phyloP scores from a whole-genome alignment of 1,140 invertebrate species.

The Kradibia gibbosae region DNA sequence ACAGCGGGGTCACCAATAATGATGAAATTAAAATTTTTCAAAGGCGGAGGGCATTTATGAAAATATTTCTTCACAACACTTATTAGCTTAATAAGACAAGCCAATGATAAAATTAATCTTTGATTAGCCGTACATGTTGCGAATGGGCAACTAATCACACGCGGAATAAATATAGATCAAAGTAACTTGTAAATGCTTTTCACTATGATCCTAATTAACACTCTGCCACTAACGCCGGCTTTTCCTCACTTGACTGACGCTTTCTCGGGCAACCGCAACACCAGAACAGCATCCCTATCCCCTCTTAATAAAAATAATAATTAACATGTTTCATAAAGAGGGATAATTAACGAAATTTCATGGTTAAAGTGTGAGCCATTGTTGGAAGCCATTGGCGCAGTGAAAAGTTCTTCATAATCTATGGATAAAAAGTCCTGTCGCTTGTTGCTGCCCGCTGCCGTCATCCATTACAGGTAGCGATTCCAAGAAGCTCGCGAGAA shows the following conservation, averaged over 20 bases:
- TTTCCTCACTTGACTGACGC: neutral
- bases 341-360: neutral
- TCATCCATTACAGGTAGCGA: slow-evolving; percentile 16
- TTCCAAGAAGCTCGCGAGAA: slow-evolving; percentile 19
- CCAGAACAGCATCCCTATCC: neutral
- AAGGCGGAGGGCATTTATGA: too few relatives aligned
- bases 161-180: too few relatives aligned
- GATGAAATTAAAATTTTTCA: too few relatives aligned
- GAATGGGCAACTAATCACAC: too few relatives aligned
- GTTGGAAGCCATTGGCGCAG: neutral
- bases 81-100: too few relatives aligned
- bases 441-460: neutral
- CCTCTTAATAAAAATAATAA: slow-evolving; percentile 5
- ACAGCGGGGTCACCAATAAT: too few relatives aligned
- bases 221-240: neutral
- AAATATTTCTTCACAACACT: too few relatives aligned
- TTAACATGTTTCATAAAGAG: neutral
- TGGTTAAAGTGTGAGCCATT: neutral
- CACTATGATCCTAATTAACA: neutral
- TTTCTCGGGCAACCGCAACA: neutral
- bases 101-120: too few relatives aligned
- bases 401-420: neutral
- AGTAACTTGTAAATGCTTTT: neutral
- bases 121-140: too few relatives aligned
- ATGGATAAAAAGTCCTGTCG: neutral